These are phyloP conservation scores for Ooceraea biroi DNA, from an alignment of 1,140 invertebrate genomes.

Conservation along the genomic window DNA sequence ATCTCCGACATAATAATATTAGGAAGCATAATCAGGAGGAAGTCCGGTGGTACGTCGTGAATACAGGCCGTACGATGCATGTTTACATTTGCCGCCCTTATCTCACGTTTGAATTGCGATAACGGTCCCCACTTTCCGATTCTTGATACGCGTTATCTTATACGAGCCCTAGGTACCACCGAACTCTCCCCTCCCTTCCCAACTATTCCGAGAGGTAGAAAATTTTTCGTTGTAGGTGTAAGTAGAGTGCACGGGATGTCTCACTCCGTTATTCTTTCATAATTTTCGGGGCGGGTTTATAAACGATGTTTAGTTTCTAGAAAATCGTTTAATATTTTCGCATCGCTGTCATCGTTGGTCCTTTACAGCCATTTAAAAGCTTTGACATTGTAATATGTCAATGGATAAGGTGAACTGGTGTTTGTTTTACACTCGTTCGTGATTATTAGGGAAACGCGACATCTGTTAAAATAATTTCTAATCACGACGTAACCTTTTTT, in stretches of 20 bases:
- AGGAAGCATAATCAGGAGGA: constrained; percentile 83
- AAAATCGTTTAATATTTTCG: too few species aligned
- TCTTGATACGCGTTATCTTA: constrained; percentile 53
- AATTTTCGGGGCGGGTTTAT: background rate
- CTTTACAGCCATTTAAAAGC: constrained; percentile 56
- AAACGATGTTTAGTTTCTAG: too few species aligned
- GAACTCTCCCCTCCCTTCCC: constrained; percentile 1
- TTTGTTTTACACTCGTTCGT: constrained; percentile 81
- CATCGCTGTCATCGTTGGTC: background rate
- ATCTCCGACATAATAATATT: constrained; percentile 77
- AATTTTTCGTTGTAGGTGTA: constrained; percentile 5
- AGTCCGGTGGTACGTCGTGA: constrained; percentile 81
- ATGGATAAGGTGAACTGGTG: constrained; percentile 73
- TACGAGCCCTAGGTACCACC: constrained; percentile 39
- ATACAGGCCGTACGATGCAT: constrained; percentile 77
- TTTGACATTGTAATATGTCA: constrained; percentile 55
- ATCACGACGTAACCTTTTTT: constrained; percentile 60
- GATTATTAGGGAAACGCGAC: constrained; percentile 82
- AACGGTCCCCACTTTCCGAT: constrained; percentile 75
- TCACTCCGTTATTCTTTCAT: too few species aligned
- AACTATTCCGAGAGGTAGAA: background rate
- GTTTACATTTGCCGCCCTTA: constrained; percentile 85
- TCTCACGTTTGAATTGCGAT: constrained; percentile 85
- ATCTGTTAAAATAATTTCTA: constrained; percentile 84
- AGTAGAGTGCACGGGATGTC: background rate